Conservation (phyloP, 2,113 vertebrate species). For the Lota lota region DNA sequence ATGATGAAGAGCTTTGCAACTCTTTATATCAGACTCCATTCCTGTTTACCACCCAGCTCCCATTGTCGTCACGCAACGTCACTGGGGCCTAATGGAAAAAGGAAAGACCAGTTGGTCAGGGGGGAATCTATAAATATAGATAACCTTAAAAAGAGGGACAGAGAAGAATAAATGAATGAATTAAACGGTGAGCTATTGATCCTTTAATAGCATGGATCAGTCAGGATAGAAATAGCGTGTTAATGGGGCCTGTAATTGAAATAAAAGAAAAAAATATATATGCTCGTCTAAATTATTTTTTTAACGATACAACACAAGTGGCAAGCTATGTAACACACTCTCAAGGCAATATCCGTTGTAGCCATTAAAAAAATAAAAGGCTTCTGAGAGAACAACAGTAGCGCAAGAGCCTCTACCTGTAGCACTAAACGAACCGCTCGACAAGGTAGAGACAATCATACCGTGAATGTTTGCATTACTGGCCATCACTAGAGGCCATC, state of each 20-base stretch:
- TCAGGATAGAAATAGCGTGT: slow-evolving; percentile 54
- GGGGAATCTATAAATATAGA: slow-evolving; percentile 63
- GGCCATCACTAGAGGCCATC: too few relatives aligned
- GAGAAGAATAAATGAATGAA: slow-evolving; percentile 51
- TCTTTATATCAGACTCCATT: background rate
- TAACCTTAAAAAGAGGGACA: slow-evolving; percentile 30
- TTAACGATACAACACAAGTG: too few relatives aligned
- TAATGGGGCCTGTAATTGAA: slow-evolving; percentile 57
- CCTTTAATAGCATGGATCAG: slow-evolving; percentile 57
- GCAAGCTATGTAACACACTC: too few relatives aligned
- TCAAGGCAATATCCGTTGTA: too few relatives aligned
- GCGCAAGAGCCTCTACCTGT: too few relatives aligned
- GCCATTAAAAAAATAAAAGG: too few relatives aligned
- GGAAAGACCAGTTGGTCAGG: slow-evolving; percentile 28
- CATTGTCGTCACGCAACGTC: slow-evolving; percentile 11
- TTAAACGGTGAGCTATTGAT: slow-evolving; percentile 54
- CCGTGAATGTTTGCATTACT: too few relatives aligned
- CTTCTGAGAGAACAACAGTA: too few relatives aligned
- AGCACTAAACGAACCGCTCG: too few relatives aligned
- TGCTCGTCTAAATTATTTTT: too few relatives aligned
- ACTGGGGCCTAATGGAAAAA: slow-evolving; percentile 18
- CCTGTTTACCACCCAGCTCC: background rate
- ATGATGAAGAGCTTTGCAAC: background rate
- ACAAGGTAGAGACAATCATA: too few relatives aligned
- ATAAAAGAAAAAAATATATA: slow-evolving; percentile 16